Percentiles rank a stretch among this genome's conserved stretches.
Conservation (phyloP, 2,113 vertebrate genomes). For the Catharus bicknelli region DNA sequence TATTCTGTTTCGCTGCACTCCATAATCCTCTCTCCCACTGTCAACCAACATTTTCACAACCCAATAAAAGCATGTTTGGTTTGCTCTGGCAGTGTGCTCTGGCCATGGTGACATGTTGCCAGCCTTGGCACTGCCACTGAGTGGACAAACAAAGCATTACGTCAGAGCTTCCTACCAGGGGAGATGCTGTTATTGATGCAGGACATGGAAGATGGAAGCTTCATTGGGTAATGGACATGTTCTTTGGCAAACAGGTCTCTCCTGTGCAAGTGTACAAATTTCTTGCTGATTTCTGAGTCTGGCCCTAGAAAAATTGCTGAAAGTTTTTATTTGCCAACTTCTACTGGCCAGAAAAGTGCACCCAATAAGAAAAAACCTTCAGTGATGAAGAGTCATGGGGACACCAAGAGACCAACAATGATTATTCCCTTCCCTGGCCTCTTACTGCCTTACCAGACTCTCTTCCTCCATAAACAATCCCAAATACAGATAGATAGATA, state of each 20-base stretch:
- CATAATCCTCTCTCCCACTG: background rate
- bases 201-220: background rate
- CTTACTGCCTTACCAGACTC: background rate
- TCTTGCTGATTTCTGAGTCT: background rate
- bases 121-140: background rate
- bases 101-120: fast-evolving
- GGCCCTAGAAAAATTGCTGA: background rate
- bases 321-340: background rate
- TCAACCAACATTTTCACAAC: background rate
- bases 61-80: background rate
- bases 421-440: background rate
- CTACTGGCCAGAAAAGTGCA: background rate
- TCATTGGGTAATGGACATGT: fast-evolving
- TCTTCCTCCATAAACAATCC: background rate
- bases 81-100: background rate
- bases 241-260: background rate
- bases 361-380: background rate
- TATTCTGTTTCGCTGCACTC: background rate
- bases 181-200: background rate
- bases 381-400: background rate
- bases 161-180: background rate
- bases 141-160: background rate
- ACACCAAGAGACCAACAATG: background rate
- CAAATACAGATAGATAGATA: too few species aligned
- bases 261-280: background rate